Percentiles rank a stretch among this genome's conserved stretches.
These are phyloP conservation scores for Dascillus cervinus DNA, from an alignment of 2,888 invertebrate genomes.

Conservation along the genomic window DNA sequence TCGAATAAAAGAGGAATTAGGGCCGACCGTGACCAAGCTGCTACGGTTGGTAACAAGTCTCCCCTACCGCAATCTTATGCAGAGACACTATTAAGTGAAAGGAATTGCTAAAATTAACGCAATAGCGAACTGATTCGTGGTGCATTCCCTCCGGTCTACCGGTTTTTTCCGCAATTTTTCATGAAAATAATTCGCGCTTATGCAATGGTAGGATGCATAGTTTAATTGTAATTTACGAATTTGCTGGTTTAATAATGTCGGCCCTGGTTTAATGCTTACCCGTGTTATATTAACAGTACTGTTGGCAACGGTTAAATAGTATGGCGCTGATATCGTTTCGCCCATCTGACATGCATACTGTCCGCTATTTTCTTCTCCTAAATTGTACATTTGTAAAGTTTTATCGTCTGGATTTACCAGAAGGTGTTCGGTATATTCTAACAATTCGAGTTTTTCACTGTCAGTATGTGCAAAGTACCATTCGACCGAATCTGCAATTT, in stretches of 20 bases:
- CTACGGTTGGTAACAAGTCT: too few relatives aligned
- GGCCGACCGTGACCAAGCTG: too few relatives aligned
- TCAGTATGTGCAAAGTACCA: slow-evolving; percentile 42
- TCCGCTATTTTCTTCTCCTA: slow-evolving; percentile 45
- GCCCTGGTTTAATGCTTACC: too few relatives aligned
- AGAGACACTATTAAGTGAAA: too few relatives aligned
- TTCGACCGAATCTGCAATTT: slow-evolving; percentile 36
- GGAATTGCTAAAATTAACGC: too few relatives aligned
- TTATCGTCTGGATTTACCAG: slow-evolving; percentile 41
- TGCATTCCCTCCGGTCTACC: too few relatives aligned
- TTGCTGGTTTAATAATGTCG: not conserved
- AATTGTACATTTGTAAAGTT: slow-evolving; percentile 47
- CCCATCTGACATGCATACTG: slow-evolving; percentile 50
- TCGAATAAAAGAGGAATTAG: too few relatives aligned
- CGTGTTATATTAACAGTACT: slow-evolving; percentile 33
- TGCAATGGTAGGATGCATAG: slow-evolving; percentile 6
- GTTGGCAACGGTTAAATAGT: slow-evolving; percentile 48
- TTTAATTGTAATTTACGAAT: not conserved
- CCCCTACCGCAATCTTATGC: too few relatives aligned
- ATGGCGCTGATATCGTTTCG: slow-evolving; percentile 39
- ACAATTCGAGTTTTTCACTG: slow-evolving; percentile 25
- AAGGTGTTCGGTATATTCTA: slow-evolving; percentile 42
- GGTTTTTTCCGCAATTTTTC: too few relatives aligned
- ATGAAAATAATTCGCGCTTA: too few relatives aligned
- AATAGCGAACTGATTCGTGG: too few relatives aligned